Evolutionary conservation across 2,888 invertebrate genomes (phyloP).

Genomic region (Cheiracanthium punctorium): DNA sequence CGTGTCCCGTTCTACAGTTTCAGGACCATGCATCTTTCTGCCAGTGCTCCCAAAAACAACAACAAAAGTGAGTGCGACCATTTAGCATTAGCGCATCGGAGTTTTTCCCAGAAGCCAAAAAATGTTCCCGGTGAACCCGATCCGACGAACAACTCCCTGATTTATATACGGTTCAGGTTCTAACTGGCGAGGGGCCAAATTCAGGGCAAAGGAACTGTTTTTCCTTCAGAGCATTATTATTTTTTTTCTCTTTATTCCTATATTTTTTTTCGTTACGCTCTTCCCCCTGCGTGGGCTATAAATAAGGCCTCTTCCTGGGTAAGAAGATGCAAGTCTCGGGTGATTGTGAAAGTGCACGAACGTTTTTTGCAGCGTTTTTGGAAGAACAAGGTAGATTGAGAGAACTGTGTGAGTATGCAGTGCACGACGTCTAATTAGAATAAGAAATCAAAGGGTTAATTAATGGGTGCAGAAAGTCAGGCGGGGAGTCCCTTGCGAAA

Average conservation of each 20-base stretch:
- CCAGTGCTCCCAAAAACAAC: neutral
- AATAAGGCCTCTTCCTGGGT: constrained; percentile 48
- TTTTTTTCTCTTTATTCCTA: constrained; percentile 4
- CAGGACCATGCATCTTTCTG: too few species aligned
- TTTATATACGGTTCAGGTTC: constrained; percentile 58
- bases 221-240: neutral
- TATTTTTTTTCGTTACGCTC: constrained; percentile 20
- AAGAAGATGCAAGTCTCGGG: neutral
- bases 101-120: constrained; percentile 14
- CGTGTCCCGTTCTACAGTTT: too few species aligned
- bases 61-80: neutral
- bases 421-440: neutral
- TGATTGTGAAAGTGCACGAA: neutral
- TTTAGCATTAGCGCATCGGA: constrained; percentile 3
- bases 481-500: neutral
- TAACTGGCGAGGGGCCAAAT: constrained; percentile 61
- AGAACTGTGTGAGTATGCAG: neutral
- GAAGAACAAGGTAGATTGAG: neutral
- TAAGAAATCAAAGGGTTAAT: neutral
- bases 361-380: neutral
- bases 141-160: constrained; percentile 40
- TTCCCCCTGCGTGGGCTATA: constrained; percentile 46
- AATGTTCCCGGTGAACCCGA: constrained; percentile 52
- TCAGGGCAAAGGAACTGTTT: constrained; percentile 34
- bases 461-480: neutral